Percentiles rank a stretch among this genome's conserved stretches.
phyloP scores from a whole-genome alignment of 2,888 invertebrate species.

The Drosophila fungiperda region DNA sequence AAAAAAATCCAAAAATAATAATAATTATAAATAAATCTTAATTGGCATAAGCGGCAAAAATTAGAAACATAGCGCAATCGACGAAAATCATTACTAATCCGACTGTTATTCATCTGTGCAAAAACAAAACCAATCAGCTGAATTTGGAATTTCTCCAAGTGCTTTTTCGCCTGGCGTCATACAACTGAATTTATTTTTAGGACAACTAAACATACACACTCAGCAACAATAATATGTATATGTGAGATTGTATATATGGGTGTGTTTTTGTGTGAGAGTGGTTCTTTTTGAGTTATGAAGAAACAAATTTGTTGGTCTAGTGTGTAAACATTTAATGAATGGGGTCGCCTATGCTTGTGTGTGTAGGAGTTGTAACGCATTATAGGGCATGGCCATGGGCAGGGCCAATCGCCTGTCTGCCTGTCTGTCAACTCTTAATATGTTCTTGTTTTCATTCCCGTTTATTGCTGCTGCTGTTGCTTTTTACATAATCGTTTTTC shows the following conservation, averaged over 20 bases:
- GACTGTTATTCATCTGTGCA: slow-evolving; percentile 42
- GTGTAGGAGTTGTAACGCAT: slow-evolving; percentile 48
- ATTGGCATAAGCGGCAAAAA: slow-evolving; percentile 30
- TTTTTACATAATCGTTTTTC: slow-evolving; percentile 74
- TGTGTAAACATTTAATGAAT: slow-evolving; percentile 70
- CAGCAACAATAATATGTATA: slow-evolving; percentile 38
- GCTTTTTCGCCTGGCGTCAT: slow-evolving; percentile 69
- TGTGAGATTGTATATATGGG: slow-evolving; percentile 26
- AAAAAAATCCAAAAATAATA: slow-evolving; percentile 20
- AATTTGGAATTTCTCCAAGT: slow-evolving; percentile 75
- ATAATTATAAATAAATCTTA: slow-evolving; percentile 32
- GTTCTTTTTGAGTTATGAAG: slow-evolving; percentile 64
- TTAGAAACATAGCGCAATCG: slow-evolving; percentile 43
- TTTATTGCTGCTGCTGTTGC: slow-evolving; percentile 28
- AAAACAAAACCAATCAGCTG: slow-evolving; percentile 36
- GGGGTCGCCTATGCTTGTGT: slow-evolving; percentile 32
- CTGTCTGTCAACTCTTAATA: slow-evolving; percentile 59
- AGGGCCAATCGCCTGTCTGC: slow-evolving; percentile 34
- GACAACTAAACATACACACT: slow-evolving; percentile 66
- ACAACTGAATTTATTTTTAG: slow-evolving; percentile 75
- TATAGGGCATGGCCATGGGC: slow-evolving; percentile 41
- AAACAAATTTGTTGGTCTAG: slow-evolving; percentile 48
- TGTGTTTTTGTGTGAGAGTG: slow-evolving; percentile 22
- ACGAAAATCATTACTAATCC: slow-evolving; percentile 39
- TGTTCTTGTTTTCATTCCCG: slow-evolving; percentile 39